Percentiles rank a stretch among this genome's conserved stretches.
Conservation (phyloP, 2,888 invertebrate species). For the Junonia oenone region DNA sequence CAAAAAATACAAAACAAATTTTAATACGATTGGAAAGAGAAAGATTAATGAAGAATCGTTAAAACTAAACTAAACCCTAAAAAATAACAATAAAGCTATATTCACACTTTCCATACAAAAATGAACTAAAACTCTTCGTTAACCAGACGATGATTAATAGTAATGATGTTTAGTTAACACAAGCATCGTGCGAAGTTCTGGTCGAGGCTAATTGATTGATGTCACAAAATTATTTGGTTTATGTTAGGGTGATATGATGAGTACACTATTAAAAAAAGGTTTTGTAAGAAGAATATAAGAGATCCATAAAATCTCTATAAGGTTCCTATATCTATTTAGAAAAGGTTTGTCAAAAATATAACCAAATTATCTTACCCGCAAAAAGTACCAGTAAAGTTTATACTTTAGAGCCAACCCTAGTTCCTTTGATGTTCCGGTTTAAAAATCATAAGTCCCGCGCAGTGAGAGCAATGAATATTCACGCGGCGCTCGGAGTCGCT, state of each 20-base stretch:
- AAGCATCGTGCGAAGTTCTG: background rate
- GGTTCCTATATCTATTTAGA: background rate
- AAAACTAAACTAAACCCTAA: no score
- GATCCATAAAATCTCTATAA: no score
- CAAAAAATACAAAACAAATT: no score
- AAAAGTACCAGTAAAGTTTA: background rate
- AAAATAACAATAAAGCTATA: no score
- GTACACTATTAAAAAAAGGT: no score
- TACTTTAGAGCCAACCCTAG: background rate
- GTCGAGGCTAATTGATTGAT: conserved; percentile 1
- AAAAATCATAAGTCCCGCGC: conserved; percentile 1
- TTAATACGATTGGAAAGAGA: no score
- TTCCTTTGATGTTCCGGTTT: background rate
- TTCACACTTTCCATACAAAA: background rate
- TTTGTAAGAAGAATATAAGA: no score
- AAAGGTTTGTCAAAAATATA: background rate
- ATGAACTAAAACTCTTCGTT: background rate
- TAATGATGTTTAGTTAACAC: background rate
- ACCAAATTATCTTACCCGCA: background rate
- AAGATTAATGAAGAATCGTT: no score
- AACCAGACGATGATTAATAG: background rate
- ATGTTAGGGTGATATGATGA: no score
- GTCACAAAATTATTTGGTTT: no score
- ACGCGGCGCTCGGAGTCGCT: background rate
- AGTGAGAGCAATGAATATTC: conserved; percentile 3